These are phyloP conservation scores for Pangasius larnaudii DNA, from an alignment of 2,797 vertebrate genomes.

Conservation along the genomic window DNA sequence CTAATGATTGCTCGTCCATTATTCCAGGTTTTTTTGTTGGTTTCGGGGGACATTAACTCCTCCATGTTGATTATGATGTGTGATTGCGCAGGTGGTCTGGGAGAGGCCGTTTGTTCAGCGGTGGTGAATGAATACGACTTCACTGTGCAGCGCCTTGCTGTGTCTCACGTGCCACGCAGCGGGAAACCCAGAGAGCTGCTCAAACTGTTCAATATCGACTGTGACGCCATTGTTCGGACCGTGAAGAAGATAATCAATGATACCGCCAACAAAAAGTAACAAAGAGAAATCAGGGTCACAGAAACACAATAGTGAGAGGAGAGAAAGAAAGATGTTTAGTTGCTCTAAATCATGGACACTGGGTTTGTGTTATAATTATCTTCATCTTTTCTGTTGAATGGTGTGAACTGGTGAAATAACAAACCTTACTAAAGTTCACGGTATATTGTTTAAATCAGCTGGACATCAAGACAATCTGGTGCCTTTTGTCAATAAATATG, in stretches of 20 bases:
- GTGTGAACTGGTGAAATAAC: background rate
- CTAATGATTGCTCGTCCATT: background rate
- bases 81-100: conserved; percentile 78
- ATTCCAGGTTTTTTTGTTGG: background rate
- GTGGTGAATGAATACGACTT: conserved; percentile 77
- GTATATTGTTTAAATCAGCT: background rate
- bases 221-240: conserved; percentile 74
- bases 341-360: background rate
- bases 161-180: conserved; percentile 75
- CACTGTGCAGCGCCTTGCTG: conserved; percentile 76
- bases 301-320: no score
- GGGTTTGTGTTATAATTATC: background rate
- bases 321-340: background rate
- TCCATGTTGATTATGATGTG: conserved; percentile 22
- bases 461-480: background rate
- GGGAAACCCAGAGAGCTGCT: conserved; percentile 78
- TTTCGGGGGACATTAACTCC: background rate
- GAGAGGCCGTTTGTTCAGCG: conserved; percentile 80
- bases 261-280: conserved; percentile 70
- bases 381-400: background rate
- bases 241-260: conserved; percentile 73
- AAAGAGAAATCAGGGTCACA: background rate
- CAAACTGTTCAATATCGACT: conserved; percentile 78
- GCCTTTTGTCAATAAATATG: background rate
- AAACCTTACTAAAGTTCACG: background rate